Evolutionary conservation across 2,113 vertebrate species (phyloP), one percentile per base, ranked within the genome.

Genomic region (Salvelinus fontinalis): DNA sequence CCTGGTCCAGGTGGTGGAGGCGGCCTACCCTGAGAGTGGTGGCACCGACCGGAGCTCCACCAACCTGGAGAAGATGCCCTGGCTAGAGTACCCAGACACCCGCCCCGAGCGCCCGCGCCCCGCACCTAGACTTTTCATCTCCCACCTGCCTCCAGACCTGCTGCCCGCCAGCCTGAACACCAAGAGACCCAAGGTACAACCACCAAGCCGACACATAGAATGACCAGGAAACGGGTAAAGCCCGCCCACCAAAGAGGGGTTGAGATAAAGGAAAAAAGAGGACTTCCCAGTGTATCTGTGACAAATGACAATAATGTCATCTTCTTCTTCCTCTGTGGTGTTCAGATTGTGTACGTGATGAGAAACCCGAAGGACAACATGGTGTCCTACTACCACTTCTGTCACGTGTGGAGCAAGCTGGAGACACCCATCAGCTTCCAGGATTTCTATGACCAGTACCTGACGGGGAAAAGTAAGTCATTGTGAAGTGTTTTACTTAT

Each of bases 361-460:
- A 91, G 93, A 79, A 94, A 93, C 65, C 93, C 90, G 22, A 94
- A 94, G 77, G 92, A 94, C 71, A 51, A 87, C 34, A 26, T 88
- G 80, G 87, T 88, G 71, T 93, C 93, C 6, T 88, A 83, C 34
- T 92, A 88, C 29, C 84, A 93, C 85, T 94, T 92, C 79, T 73
- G 75, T 44, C 82, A 80, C 2, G 65, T 73, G 34, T 72, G 83
- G 71, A 69, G 70, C 20, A 71, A 62, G 8, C 26, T 86, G 57
- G 78, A 82, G 1, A 77, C 83, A 44, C 39, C 39, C 39, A 44
- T 9, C 31, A 76, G 54, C 66, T 75, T 67, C 3, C 49, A 76
- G 1, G 72, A 86, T 3, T 39, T 76, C 71, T n/a, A 85, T 71
- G 77, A 84, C 5, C 80, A 75, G 59, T 88, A 83, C 64, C 67